A percentile compares a stretch with the other conserved stretches of the same genome.
Conservation (phyloP, 2,797 vertebrate species). For the Tympanoctomys barrerae region DNA sequence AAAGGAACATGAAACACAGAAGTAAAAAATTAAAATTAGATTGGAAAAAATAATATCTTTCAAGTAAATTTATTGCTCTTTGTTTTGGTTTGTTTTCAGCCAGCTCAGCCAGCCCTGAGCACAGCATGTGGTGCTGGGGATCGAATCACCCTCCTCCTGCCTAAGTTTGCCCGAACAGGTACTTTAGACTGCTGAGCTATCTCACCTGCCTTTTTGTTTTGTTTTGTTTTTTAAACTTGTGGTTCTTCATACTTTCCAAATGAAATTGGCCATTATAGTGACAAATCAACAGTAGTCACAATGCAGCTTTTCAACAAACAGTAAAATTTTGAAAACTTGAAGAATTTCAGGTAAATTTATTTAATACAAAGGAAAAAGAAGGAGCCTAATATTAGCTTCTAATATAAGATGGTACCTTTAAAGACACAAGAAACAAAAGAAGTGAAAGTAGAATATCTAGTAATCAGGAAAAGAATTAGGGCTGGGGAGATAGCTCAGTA, state of each 20-base stretch:
- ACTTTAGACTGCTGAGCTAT: too few species aligned
- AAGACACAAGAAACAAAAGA: constrained; percentile 57
- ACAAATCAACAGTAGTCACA: constrained; percentile 54
- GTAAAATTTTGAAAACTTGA: constrained; percentile 67
- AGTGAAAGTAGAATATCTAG: constrained; percentile 27
- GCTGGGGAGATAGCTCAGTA: too few species aligned
- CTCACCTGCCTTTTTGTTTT: too few species aligned
- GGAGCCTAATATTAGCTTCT: constrained; percentile 26
- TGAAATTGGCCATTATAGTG: constrained; percentile 35
- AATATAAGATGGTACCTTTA: constrained; percentile 19
- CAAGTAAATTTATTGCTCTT: constrained; percentile 35
- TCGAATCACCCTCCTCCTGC: too few species aligned
- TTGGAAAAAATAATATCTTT: constrained; percentile 56
- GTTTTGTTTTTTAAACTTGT: too few species aligned
- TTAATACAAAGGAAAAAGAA: constrained; percentile 8
- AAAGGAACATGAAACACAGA: constrained; percentile 56
- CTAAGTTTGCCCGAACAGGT: too few species aligned
- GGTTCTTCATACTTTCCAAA: constrained; percentile 28
- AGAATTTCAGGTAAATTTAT: constrained; percentile 29
- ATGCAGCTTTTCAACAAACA: constrained; percentile 29
- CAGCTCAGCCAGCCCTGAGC: too few species aligned
- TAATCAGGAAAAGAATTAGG: not conserved
- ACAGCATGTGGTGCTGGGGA: too few species aligned
- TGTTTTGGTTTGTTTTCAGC: not conserved
- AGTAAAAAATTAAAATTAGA: constrained; percentile 56